Percentiles rank a stretch among this genome's conserved stretches.
phyloP scores from a whole-genome alignment of 53 echinoderm and acorn worm species.

The Holothuria scabra region DNA sequence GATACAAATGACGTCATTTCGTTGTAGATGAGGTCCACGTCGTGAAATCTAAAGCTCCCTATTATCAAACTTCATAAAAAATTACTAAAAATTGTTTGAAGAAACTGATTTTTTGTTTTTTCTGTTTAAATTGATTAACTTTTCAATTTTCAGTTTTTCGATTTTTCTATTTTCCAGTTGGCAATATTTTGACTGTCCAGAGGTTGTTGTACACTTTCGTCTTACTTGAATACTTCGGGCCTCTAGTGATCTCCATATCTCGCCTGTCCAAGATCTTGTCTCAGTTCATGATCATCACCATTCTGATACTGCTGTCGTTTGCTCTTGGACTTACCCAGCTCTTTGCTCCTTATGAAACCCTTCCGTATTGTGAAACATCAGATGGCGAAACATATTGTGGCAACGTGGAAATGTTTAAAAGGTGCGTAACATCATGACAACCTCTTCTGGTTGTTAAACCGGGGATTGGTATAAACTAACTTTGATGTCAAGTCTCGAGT shows the following conservation, averaged over 20 bases:
- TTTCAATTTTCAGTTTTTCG: background rate
- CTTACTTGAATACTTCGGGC: conserved; percentile 12
- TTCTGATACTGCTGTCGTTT: background rate
- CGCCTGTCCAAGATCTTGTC: background rate
- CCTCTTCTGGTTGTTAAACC: no score
- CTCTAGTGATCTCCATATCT: conserved; percentile 26
- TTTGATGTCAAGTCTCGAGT: no score
- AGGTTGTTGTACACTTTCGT: conserved; percentile 25
- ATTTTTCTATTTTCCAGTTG: background rate
- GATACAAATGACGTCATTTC: no score
- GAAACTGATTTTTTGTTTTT: no score
- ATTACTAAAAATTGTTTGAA: no score
- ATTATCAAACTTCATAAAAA: no score
- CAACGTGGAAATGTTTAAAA: background rate
- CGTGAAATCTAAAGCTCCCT: no score
- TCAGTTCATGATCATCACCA: background rate
- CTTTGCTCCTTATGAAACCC: conserved; percentile 17
- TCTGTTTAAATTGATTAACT: no score
- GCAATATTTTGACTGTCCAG: conserved; percentile 21
- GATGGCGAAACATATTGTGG: background rate
- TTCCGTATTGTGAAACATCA: background rate
- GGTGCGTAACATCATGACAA: background rate
- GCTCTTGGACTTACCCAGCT: conserved; percentile 27
- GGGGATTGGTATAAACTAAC: no score
- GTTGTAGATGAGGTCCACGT: no score